Base-by-base conservation (phyloP, 2,113 vertebrate genomes). In the Pelusios castaneus region DNA sequence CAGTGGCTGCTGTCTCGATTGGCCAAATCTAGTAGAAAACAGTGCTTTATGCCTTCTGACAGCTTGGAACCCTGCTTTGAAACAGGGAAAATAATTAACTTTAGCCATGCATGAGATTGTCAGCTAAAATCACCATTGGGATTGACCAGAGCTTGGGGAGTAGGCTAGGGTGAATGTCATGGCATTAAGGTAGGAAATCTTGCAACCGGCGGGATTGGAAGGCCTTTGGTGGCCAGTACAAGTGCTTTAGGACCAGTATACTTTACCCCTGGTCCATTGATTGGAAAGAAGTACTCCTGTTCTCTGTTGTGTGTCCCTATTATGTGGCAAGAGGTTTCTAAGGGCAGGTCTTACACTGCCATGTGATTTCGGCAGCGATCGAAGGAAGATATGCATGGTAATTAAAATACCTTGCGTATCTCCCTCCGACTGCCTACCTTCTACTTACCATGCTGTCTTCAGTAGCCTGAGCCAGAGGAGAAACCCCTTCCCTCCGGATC, bases 201-300 rank as follows among this genome's bases (percentile, higher is more conserved):
- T 76, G 73, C 22, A 76, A 27, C 22, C 29, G 17, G 13, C n/a
- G 6, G 0, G 0, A 0, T 0, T 58, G 76, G 49, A 24, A 25
- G 12, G 0, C 1, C 73, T 86, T 86, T 54, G 24, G 0, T 25
- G 89, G 6, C 31, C 47, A 4, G 29, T 22, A 13, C 17, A 81
- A 76, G 22, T 13, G 1, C 21, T 75, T 82, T 47, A 34, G 1
- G 0, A 0, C 29, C 0, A 41, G 29, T 58, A 84, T 19, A 0
- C 4, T 49, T n/a, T 76, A 88, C 63, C 14, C 75, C 3, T 0
- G 77, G 80, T 78, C 13, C 73, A 76, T 24, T 12, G 6, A 76
- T 3, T 45, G 51, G 67, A 92, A 67, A 22, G 63, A 38, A 9
- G 17, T n/a, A 14, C 16, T 67, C 55, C 10, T 49, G 80, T 56